Evolutionary conservation across 2,888 invertebrate genomes (phyloP), one percentile per base, ranked within the genome.

Genomic region (Sminthurides aquaticus): DNA sequence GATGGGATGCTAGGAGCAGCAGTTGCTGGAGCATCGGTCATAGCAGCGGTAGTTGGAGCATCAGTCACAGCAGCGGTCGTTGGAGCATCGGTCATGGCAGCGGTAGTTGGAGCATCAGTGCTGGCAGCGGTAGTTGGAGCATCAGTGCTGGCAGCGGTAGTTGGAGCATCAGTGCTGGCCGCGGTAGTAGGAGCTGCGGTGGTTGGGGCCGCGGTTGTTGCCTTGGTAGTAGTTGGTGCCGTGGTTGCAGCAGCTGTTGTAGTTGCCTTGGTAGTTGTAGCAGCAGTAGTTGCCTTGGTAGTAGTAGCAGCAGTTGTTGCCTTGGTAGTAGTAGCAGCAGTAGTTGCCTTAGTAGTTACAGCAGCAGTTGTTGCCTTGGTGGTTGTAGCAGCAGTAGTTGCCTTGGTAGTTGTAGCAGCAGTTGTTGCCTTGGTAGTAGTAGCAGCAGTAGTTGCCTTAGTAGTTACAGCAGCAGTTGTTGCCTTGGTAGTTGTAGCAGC

Each of bases 251-350:
- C 43, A 34, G 43, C 43, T 15, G 43, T 34, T 5, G 43, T 34
- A 34, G 43, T 34, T 34, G 43, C 15, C 15, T 5, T 34, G 5
- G 43, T 11, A 15, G 43, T 15, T 15, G 5, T 15, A 5, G 43
- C 15, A 15, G 43, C 15, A 34, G 43, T 34, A 5, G 43, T 34
- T 11, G 43, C 43, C 43, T 34, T 48, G 49, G 59, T 59, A 2
- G 49, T 26, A 18, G 54, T 62, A 3, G 54, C 29, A 11, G 60
- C 15, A 24, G 52, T 27, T 3, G 24, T 54, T 29, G 62, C 15
- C 18, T 25, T 55, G 22, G 54, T 15, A n/a, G 54, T 34, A 34
- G 43, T 34, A 15, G 43, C 15, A 15, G 43, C 15, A 34, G 43
- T 34, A 11, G 43, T 34, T 34, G 43, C 8, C 43, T 34, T 34